Evolutionary conservation across 92 coral and sea anemone species (phyloP).

Genomic region (Parazoanthus swiftii): DNA sequence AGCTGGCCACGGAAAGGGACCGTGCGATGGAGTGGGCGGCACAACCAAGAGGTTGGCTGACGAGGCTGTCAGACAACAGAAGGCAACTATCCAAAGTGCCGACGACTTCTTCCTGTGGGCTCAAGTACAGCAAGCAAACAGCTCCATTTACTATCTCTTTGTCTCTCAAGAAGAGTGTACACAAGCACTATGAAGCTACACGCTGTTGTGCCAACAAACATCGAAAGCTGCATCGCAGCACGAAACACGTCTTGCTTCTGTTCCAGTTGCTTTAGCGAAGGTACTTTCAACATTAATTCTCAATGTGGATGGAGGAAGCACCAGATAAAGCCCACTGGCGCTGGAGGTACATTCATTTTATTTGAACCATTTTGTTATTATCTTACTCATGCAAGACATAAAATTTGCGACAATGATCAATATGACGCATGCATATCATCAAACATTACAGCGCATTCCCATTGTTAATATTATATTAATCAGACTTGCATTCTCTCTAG

Average conservation of each 20-base stretch:
- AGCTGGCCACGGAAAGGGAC: constrained; percentile 55
- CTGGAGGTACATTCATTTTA: constrained; percentile 3
- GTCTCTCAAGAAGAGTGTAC: constrained; percentile 11
- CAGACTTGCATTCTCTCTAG: background rate
- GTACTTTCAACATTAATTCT: constrained; percentile 23
- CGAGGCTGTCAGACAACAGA: constrained; percentile 53
- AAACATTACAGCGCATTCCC: constrained; percentile 3
- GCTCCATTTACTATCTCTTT: background rate
- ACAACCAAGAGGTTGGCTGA: constrained; percentile 54
- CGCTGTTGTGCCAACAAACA: too few relatives aligned
- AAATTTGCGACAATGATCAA: constrained; percentile 5
- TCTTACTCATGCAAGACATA: background rate
- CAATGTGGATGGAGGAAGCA: constrained; percentile 11
- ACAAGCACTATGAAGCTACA: background rate
- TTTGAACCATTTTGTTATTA: constrained; percentile 20
- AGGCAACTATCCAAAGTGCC: constrained; percentile 49
- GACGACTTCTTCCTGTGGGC: constrained; percentile 55
- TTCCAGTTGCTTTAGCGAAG: constrained; percentile 7
- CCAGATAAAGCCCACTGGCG: constrained; percentile 10
- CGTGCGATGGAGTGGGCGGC: constrained; percentile 59
- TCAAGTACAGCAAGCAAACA: background rate
- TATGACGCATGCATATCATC: constrained; percentile 4
- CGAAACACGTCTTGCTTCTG: constrained; percentile 37
- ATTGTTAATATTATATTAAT: constrained; percentile 21
- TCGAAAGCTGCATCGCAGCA: constrained; percentile 61